Percentiles rank a stretch among this genome's conserved stretches.
Conservation (phyloP, 2,797 vertebrate species). For the Serranus cabrilla region DNA sequence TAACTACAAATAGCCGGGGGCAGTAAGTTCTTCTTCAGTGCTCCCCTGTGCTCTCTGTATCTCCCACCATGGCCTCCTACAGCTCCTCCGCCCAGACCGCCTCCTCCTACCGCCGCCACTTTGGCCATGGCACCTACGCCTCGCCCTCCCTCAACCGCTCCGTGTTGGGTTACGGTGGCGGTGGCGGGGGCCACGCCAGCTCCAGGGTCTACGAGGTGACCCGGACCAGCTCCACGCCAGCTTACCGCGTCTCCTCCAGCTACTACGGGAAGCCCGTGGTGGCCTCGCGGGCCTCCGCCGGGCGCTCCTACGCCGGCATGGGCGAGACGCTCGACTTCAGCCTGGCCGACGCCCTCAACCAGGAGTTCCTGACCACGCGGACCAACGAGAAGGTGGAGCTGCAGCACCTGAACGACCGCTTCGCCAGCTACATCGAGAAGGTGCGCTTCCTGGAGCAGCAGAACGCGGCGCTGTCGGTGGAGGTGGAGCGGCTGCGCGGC, state of each 20-base stretch:
- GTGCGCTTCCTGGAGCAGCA: slow-evolving; percentile 96
- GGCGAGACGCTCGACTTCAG: slow-evolving; percentile 94
- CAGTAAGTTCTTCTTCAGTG: slow-evolving; percentile 54
- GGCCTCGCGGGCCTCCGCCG: slow-evolving; percentile 63
- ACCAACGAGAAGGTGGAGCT: slow-evolving; percentile 97
- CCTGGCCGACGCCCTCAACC: slow-evolving; percentile 94
- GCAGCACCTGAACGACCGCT: slow-evolving; percentile 97
- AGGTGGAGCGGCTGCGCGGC: slow-evolving; percentile 92
- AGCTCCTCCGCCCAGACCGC: slow-evolving; percentile 89
- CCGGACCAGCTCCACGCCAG: slow-evolving; percentile 70
- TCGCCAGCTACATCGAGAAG: slow-evolving; percentile 96
- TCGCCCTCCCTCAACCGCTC: slow-evolving; percentile 88
- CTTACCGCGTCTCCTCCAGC: slow-evolving; percentile 76
- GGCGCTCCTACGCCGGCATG: slow-evolving; percentile 84
- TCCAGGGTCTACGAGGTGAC: slow-evolving; percentile 94
- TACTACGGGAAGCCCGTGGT: slow-evolving; percentile 74
- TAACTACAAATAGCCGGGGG: slow-evolving; percentile 78
- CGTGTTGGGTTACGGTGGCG: slow-evolving; percentile 83
- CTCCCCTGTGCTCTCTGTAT: slow-evolving; percentile 78
- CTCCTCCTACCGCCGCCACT: slow-evolving; percentile 91
- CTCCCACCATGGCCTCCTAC: slow-evolving; percentile 83
- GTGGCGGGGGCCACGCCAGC: slow-evolving; percentile 77
- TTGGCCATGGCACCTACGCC: slow-evolving; percentile 91
- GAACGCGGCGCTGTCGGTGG: slow-evolving; percentile 90
- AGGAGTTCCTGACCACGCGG: slow-evolving; percentile 95